These are phyloP conservation scores for Emydura subglobosa DNA, from an alignment of 2,113 vertebrate genomes.

Conservation along the genomic window DNA sequence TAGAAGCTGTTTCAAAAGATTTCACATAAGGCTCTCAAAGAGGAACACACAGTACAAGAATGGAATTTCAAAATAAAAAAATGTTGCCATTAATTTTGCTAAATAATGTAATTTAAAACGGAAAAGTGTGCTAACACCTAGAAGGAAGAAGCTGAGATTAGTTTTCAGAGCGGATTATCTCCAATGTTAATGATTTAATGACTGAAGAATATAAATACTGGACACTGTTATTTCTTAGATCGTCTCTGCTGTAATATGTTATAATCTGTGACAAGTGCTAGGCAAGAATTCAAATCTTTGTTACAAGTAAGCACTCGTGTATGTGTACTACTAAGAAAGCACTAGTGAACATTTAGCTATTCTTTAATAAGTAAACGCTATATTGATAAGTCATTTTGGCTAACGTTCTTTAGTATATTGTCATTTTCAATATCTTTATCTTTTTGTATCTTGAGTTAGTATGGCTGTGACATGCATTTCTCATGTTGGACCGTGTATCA, in stretches of 20 bases:
- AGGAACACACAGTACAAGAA: background rate
- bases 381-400: background rate
- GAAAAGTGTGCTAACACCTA: constrained; percentile 44
- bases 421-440: background rate
- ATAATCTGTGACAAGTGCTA: constrained; percentile 25
- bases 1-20: constrained; percentile 92
- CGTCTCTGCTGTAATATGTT: constrained; percentile 4
- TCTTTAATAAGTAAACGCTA: background rate
- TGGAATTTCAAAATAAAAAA: background rate
- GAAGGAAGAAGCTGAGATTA: constrained; percentile 56
- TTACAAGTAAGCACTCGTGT: constrained; percentile 1
- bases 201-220: constrained; percentile 8
- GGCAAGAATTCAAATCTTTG: constrained; percentile 12
- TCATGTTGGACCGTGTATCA: background rate
- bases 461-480: constrained; percentile 12
- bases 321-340: background rate
- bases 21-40: constrained; percentile 80
- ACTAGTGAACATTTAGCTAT: constrained; percentile 22
- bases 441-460: background rate
- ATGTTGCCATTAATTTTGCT: constrained; percentile 24
- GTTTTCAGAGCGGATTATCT: constrained; percentile 30
- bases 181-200: constrained; percentile 47
- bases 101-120: constrained; percentile 34
- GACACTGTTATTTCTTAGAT: constrained; percentile 23
- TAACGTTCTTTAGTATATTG: background rate